Percentiles rank a stretch among this genome's conserved stretches.
Conservation (phyloP, 2,888 invertebrate genomes). For the Palloptera scutellata region DNA sequence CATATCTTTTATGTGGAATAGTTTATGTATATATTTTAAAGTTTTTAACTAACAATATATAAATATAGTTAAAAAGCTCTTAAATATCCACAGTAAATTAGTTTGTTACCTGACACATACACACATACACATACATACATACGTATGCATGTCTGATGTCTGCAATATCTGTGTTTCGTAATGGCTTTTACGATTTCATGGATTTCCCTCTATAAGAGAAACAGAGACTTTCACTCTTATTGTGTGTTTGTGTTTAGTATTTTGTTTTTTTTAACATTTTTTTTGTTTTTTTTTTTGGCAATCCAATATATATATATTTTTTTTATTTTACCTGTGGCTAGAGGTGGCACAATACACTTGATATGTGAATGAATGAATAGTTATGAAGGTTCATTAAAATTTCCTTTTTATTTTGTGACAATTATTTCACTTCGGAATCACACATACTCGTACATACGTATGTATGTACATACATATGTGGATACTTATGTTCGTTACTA, state of each 20-base stretch:
- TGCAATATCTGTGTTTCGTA: constrained; percentile 37
- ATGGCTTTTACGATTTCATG: constrained; percentile 53
- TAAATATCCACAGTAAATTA: background rate
- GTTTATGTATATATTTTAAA: constrained; percentile 20
- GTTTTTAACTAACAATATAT: background rate
- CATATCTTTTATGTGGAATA: constrained; percentile 6
- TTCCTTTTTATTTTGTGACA: no score
- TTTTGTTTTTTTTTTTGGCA: background rate
- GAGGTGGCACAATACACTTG: background rate
- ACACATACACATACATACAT: background rate
- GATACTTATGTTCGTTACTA: background rate
- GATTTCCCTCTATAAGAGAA: constrained; percentile 50
- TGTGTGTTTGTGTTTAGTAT: constrained; percentile 1
- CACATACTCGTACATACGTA: background rate
- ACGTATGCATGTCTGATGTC: constrained; percentile 36
- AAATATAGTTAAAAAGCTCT: constrained; percentile 3
- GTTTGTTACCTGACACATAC: constrained; percentile 12
- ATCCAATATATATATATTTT: background rate
- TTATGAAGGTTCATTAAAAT: no score
- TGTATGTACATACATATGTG: background rate
- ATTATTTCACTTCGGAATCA: no score
- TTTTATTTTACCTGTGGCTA: background rate
- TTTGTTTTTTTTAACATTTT: background rate
- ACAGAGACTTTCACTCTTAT: constrained; percentile 37
- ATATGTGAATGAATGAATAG: no score